These are phyloP conservation scores for Catharus bicknelli DNA, from an alignment of 2,113 vertebrate genomes.

Conservation along the genomic window DNA sequence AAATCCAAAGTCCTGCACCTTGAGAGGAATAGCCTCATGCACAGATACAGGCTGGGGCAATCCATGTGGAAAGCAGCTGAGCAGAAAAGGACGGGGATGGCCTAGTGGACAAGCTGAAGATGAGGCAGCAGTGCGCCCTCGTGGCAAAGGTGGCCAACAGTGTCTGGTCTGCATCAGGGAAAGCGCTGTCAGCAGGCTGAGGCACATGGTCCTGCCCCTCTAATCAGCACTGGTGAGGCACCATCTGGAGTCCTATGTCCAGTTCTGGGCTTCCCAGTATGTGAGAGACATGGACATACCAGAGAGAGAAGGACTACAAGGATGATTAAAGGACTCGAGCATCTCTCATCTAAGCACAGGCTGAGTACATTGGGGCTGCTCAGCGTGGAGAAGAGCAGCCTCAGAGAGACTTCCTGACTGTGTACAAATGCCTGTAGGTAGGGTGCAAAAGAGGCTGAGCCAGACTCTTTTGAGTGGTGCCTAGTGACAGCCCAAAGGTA, in stretches of 20 bases:
- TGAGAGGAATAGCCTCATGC: background rate
- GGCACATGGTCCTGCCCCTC: background rate
- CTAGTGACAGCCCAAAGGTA: background rate
- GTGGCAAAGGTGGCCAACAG: background rate
- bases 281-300: background rate
- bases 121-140: conserved; percentile 45
- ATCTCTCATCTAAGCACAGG: background rate
- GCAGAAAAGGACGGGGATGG: background rate
- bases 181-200: background rate
- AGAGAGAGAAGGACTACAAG: background rate
- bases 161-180: background rate
- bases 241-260: background rate
- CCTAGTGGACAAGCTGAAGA: background rate
- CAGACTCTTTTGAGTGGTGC: background rate
- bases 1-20: background rate
- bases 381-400: background rate
- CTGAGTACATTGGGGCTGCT: background rate
- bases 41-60: background rate
- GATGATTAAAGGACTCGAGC: background rate
- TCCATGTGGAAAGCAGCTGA: background rate
- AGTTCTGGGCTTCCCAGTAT: background rate
- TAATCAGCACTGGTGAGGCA: background rate
- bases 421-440: background rate
- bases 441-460: background rate
- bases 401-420: background rate